Conservation (phyloP, 2,888 invertebrate genomes). For the Oxycera nigricornis region DNA sequence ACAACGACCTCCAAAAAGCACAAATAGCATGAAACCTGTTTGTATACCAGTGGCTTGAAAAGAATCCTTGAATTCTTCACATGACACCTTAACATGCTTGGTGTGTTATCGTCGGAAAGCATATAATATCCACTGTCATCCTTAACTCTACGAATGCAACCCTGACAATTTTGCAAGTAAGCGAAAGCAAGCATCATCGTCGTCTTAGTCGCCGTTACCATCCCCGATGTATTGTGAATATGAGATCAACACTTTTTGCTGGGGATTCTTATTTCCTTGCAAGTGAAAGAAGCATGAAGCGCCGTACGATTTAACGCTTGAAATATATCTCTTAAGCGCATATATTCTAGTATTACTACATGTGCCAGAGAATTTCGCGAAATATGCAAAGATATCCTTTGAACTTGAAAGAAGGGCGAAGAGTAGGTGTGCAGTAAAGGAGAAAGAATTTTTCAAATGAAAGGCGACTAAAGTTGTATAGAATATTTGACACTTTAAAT, state of each 20-base stretch:
- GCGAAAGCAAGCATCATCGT: too few species aligned
- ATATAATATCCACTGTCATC: too few species aligned
- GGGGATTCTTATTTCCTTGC: slow-evolving; percentile 9
- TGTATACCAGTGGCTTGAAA: too few species aligned
- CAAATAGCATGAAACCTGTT: too few species aligned
- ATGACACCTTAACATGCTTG: too few species aligned
- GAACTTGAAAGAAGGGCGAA: neutral
- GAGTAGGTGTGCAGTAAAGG: neutral
- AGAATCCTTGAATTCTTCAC: too few species aligned
- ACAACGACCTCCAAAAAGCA: too few species aligned
- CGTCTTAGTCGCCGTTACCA: too few species aligned
- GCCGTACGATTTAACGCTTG: slow-evolving; percentile 32
- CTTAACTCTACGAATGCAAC: too few species aligned
- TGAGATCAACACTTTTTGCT: slow-evolving; percentile 6
- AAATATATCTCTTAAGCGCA: slow-evolving; percentile 13
- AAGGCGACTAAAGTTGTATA: neutral
- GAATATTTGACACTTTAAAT: slow-evolving; percentile 7
- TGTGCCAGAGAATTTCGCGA: neutral
- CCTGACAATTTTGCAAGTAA: too few species aligned
- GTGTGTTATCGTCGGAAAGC: too few species aligned
- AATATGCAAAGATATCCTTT: neutral
- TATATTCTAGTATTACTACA: neutral
- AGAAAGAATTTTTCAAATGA: too few species aligned
- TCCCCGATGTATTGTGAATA: neutral
- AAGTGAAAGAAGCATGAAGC: slow-evolving; percentile 13